phyloP scores from a whole-genome alignment of 2,113 vertebrate genomes.

The Ornithorhynchus anatinus region DNA sequence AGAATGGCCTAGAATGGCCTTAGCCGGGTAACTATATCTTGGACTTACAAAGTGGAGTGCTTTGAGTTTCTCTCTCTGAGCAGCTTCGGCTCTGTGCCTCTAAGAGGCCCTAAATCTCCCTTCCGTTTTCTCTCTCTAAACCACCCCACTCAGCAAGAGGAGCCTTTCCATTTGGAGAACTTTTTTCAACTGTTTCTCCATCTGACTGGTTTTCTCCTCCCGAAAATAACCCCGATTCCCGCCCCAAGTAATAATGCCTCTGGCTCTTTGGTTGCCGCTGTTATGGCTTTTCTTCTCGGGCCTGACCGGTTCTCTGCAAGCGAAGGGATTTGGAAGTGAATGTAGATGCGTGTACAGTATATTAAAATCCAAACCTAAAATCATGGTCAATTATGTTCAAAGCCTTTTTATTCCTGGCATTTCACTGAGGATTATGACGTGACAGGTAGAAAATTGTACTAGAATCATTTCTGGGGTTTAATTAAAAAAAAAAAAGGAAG shows the following conservation, averaged over 20 bases:
- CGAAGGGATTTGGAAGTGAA: too few relatives aligned
- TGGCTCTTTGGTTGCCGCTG: too few relatives aligned
- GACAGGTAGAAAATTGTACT: neutral
- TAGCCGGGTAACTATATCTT: slow-evolving; percentile 19
- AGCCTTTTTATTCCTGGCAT: neutral
- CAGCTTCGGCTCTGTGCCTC: neutral
- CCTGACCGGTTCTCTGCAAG: too few relatives aligned
- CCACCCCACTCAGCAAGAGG: too few relatives aligned
- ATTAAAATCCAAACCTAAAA: too few relatives aligned
- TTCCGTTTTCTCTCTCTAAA: neutral
- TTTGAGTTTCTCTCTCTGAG: fast-evolving
- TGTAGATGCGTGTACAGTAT: too few relatives aligned
- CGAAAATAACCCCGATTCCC: slow-evolving; percentile 7
- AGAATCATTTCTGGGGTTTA: neutral
- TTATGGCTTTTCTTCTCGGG: too few relatives aligned
- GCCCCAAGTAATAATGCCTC: slow-evolving; percentile 13
- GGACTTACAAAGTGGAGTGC: slow-evolving; percentile 37
- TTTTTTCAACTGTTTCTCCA: neutral
- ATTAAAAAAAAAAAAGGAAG: neutral
- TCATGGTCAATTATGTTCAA: too few relatives aligned
- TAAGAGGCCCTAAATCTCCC: fast-evolving
- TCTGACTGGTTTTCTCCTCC: neutral
- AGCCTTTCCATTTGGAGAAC: too few relatives aligned
- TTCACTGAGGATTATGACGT: neutral
- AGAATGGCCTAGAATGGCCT: slow-evolving; percentile 5